Percentiles rank a stretch among this genome's conserved stretches.
These are phyloP conservation scores for Isotomurus palustris DNA, from an alignment of 2,888 invertebrate genomes.

Conservation along the genomic window DNA sequence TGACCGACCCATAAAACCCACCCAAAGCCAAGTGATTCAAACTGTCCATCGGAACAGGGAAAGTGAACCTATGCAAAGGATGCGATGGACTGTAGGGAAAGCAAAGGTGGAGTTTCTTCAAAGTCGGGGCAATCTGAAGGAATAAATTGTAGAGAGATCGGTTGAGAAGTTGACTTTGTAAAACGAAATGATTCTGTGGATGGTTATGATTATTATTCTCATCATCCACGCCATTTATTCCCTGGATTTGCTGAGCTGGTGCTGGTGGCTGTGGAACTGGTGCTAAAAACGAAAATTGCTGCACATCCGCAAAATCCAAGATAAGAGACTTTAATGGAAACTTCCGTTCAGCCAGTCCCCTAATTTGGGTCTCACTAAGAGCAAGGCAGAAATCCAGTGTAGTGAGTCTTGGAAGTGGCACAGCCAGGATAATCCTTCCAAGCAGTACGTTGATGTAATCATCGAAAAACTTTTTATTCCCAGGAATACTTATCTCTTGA, in stretches of 20 bases:
- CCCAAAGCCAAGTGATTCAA: constrained; percentile 26
- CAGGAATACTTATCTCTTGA: constrained; percentile 31
- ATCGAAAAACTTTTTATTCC: constrained; percentile 30
- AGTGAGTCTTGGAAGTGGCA: constrained; percentile 15
- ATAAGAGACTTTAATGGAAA: constrained; percentile 26
- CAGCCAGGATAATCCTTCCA: constrained; percentile 18
- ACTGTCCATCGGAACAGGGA: constrained; percentile 25
- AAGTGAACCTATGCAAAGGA: constrained; percentile 24
- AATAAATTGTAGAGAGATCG: constrained; percentile 15
- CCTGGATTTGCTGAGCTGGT: background rate
- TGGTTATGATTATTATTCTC: background rate
- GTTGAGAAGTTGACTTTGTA: constrained; percentile 18
- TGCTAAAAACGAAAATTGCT: background rate
- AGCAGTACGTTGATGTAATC: constrained; percentile 34
- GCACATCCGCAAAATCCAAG: constrained; percentile 30
- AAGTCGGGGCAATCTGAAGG: constrained; percentile 7
- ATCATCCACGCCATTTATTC: background rate
- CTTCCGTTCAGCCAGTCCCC: constrained; percentile 13
- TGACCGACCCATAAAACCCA: constrained; percentile 21
- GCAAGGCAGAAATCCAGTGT: constrained; percentile 32
- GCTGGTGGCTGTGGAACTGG: no score
- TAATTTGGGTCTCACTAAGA: constrained; percentile 21
- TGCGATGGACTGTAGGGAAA: constrained; percentile 25
- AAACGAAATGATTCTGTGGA: background rate
- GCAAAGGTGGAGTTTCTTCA: constrained; percentile 25